Percentiles rank a stretch among this genome's conserved stretches.
These are phyloP conservation scores for Aporrectodea caliginosa DNA, from an alignment of 1,140 invertebrate species.

Conservation along the genomic window DNA sequence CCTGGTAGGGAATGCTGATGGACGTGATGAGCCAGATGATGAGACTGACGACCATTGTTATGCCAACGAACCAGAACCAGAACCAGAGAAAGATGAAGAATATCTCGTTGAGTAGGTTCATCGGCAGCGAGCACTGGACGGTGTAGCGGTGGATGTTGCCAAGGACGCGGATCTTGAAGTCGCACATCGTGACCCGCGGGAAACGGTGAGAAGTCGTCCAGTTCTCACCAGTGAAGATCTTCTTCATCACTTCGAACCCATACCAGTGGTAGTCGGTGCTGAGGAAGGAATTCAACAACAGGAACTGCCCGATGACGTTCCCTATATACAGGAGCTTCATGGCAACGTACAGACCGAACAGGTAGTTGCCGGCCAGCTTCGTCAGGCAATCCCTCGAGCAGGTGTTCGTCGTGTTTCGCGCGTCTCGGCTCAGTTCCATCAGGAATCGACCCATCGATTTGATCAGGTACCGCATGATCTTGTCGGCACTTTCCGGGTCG, in stretches of 20 bases:
- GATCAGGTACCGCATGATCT: constrained; percentile 52
- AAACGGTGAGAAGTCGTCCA: constrained; percentile 54
- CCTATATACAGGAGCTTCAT: constrained; percentile 59
- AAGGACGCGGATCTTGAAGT: constrained; percentile 56
- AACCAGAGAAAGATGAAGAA: constrained; percentile 60
- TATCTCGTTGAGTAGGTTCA: constrained; percentile 40
- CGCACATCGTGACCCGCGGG: constrained; percentile 52
- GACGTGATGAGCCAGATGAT: constrained; percentile 40
- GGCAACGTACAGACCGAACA: constrained; percentile 57
- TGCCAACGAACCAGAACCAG: constrained; percentile 59
- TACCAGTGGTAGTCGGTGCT: constrained; percentile 57
- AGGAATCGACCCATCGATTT: constrained; percentile 53
- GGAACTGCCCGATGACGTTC: constrained; percentile 60
- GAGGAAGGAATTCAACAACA: constrained; percentile 59
- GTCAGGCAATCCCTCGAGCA: background rate
- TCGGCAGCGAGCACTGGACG: constrained; percentile 39
- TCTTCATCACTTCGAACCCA: constrained; percentile 58
- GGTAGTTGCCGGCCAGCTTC: constrained; percentile 55
- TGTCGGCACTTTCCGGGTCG: constrained; percentile 44
- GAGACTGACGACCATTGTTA: constrained; percentile 55
- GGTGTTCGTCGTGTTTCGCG: constrained; percentile 44
- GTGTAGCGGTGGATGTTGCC: constrained; percentile 45
- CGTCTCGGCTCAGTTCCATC: constrained; percentile 40
- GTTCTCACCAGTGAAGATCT: constrained; percentile 54
- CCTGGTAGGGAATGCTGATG: constrained; percentile 3